Percentiles rank a stretch among this genome's conserved stretches.
Conservation (phyloP, 1,140 invertebrate genomes). For the Diabrotica virgifera region DNA sequence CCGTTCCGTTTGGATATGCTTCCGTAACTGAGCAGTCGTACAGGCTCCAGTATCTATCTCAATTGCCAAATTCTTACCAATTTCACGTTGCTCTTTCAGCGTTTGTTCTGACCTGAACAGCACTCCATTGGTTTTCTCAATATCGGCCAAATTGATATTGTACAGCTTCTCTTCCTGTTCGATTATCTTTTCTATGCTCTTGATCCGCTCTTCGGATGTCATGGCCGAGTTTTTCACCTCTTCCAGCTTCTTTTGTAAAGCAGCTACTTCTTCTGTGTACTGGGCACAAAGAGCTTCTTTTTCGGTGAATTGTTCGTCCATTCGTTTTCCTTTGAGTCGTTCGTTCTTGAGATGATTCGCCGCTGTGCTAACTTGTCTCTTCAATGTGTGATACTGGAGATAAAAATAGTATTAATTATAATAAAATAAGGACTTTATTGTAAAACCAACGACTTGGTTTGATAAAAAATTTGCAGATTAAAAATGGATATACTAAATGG, state of each 20-base stretch:
- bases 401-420: neutral
- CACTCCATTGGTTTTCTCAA: constrained; percentile 35
- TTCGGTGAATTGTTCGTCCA: constrained; percentile 29
- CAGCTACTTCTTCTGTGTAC: constrained; percentile 29
- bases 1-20: constrained; percentile 34
- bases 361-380: constrained; percentile 27
- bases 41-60: constrained; percentile 32
- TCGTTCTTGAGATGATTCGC: constrained; percentile 38
- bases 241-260: constrained; percentile 29
- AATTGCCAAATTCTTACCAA: constrained; percentile 32
- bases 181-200: constrained; percentile 37
- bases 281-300: constrained; percentile 30
- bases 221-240: constrained; percentile 29
- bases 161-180: constrained; percentile 33
- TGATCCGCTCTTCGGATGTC: constrained; percentile 33
- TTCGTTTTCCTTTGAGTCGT: constrained; percentile 24
- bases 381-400: constrained; percentile 33
- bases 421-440: no score
- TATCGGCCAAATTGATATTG: constrained; percentile 32
- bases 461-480: no score
- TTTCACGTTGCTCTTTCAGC: constrained; percentile 30
- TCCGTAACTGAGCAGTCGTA: constrained; percentile 33
- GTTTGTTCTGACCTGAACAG: constrained; percentile 33
- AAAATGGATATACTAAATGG: no score
- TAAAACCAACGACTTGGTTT: no score